These are phyloP conservation scores for Acanthurus leucopareius DNA, from an alignment of 2,797 vertebrate species.

Conservation along the genomic window DNA sequence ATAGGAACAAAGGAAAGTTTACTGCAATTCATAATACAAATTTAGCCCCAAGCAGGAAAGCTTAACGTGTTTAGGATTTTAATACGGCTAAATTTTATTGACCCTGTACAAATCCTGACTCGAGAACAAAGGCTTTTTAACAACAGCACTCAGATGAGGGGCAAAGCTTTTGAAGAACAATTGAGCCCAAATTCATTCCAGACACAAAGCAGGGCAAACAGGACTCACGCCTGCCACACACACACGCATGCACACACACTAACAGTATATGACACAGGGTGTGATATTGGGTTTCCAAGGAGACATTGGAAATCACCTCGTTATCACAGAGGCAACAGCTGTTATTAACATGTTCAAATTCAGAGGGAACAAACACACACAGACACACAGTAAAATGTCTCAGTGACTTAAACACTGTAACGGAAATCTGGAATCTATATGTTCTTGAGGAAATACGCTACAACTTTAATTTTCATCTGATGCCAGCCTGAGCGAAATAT, in stretches of 20 bases:
- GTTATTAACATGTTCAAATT: slow-evolving; percentile 61
- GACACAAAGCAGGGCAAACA: slow-evolving; percentile 45
- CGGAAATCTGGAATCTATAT: slow-evolving; percentile 43
- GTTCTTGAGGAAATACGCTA: slow-evolving; percentile 22
- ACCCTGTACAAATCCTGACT: slow-evolving; percentile 19
- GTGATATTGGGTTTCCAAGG: slow-evolving; percentile 73
- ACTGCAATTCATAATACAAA: background rate
- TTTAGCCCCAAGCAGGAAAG: slow-evolving; percentile 1
- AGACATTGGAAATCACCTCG: slow-evolving; percentile 79
- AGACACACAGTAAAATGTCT: slow-evolving; percentile 8
- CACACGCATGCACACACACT: slow-evolving; percentile 11
- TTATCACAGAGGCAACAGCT: slow-evolving; percentile 61
- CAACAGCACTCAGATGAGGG: slow-evolving; percentile 26
- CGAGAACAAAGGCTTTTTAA: slow-evolving; percentile 59
- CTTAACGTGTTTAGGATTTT: slow-evolving; percentile 22
- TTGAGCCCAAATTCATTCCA: slow-evolving; percentile 51
- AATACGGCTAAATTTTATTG: slow-evolving; percentile 27
- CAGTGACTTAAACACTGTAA: slow-evolving; percentile 9
- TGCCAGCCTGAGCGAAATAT: slow-evolving; percentile 53
- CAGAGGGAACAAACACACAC: slow-evolving; percentile 45
- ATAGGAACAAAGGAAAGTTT: slow-evolving; percentile 4
- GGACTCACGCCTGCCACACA: slow-evolving; percentile 23
- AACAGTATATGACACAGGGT: slow-evolving; percentile 35
- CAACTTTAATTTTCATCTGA: slow-evolving; percentile 53
- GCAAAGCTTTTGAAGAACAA: slow-evolving; percentile 34